Evolutionary conservation across 2,888 invertebrate genomes (phyloP).

Genomic region (Oscheius sp.): DNA sequence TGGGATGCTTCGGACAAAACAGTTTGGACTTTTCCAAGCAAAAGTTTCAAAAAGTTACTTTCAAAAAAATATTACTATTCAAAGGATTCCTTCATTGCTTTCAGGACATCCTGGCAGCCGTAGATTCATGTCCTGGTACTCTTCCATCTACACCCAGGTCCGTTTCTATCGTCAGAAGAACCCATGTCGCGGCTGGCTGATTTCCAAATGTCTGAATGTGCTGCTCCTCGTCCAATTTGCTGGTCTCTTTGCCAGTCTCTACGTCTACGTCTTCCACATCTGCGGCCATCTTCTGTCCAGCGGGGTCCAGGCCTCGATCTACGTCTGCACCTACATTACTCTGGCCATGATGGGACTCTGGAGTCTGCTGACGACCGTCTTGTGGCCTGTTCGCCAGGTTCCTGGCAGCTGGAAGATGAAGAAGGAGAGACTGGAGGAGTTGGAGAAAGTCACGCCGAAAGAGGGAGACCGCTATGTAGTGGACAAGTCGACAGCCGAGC

Average conservation of each 20-base stretch:
- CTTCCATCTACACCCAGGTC: conserved; percentile 63
- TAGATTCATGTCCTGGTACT: conserved; percentile 65
- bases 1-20: no score
- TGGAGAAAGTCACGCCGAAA: conserved; percentile 56
- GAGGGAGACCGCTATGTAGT: conserved; percentile 51
- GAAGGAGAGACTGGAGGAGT: conserved; percentile 45
- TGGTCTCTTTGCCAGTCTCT: conserved; percentile 40
- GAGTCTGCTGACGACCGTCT: conserved; percentile 54
- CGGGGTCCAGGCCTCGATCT: conserved; percentile 44
- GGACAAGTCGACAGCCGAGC: conserved; percentile 52
- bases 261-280: conserved; percentile 41
- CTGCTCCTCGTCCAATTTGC: conserved; percentile 44
- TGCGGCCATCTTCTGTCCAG: conserved; percentile 43
- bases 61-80: no score
- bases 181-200: conserved; percentile 42
- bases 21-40: no score
- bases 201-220: conserved; percentile 46
- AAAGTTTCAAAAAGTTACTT: no score
- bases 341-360: conserved; percentile 55
- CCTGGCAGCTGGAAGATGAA: conserved; percentile 44
- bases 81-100: no score
- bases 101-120: no score
- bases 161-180: conserved; percentile 51
- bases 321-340: conserved; percentile 47
- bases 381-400: conserved; percentile 51